Base-by-base conservation (phyloP, 2,797 vertebrate genomes). In the Valencia hispanica region DNA sequence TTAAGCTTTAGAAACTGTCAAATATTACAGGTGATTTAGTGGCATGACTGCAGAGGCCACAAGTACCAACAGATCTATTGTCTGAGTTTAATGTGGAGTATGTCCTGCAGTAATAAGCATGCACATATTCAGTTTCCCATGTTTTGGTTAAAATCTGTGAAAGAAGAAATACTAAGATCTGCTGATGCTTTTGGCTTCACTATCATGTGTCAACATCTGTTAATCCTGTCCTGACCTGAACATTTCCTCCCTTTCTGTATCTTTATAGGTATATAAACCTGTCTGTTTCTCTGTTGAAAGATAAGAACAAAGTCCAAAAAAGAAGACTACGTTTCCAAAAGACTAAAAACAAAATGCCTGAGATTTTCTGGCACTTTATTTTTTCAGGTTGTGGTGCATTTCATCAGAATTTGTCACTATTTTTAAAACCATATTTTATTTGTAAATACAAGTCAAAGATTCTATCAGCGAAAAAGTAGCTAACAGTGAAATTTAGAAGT, bases 161-260 rank as follows among this genome's bases (percentile, higher is more conserved):
- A 25, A 14, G 22, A 66, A 25, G 22, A n/a, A 5, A 61, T 25
- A 66, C 63, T 14, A 22, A n/a, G 22, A 25, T 41, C 63, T 14
- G 63, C 63, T 5, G 5, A 66, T 25, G 0, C 36, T 12, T 39
- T 25, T 66, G 63, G 34, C 2, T 53, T 51, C 34, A 66, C 22
- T 22, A 41, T 66, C 8, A 9, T 65, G 34, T 65, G 61, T 41
- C 61, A 41, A 25, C 11, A 12, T 65, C 36, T 39, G 63, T 25
- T 66, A 6, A 72, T 43, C 10, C 5, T 77, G 43, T 68, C 68
- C 73, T 57, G 68, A 77, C 27, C 47, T 55, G 75, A 75, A 55
- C 66, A 25, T 76, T 2, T 30, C 59, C 11, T 27, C 32, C 61
- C 18, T 18, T 63, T 11, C 73, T 83, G 11, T 50, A 63, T 18